phyloP scores from a whole-genome alignment of 2,888 invertebrate species.

The Nomada lathburiana region DNA sequence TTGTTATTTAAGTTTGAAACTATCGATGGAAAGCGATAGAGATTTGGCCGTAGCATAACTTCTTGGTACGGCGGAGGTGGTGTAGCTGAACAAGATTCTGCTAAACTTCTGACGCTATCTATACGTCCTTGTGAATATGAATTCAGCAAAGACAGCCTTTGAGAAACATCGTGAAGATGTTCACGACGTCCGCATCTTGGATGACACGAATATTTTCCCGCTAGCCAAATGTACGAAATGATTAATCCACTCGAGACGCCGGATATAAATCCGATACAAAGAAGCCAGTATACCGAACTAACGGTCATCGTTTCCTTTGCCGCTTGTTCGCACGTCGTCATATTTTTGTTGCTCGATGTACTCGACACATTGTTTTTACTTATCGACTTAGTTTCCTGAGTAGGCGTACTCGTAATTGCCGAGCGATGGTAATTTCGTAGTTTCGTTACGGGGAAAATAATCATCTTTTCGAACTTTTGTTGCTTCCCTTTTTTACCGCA shows the following conservation, averaged over 20 bases:
- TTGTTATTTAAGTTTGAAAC: conserved; percentile 47
- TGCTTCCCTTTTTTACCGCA: conserved; percentile 53
- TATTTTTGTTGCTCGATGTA: not conserved
- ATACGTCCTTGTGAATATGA: conserved; percentile 57
- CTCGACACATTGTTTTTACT: not conserved
- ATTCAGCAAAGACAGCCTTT: conserved; percentile 75
- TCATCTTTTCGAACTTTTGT: conserved; percentile 75
- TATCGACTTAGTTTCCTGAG: not conserved
- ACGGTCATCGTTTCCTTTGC: not conserved
- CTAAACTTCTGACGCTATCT: conserved; percentile 43
- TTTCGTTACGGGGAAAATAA: conserved; percentile 48
- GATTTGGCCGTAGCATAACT: conserved; percentile 74
- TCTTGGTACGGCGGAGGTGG: conserved; percentile 82
- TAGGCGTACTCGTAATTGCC: conserved; percentile 27
- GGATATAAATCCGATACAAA: conserved; percentile 76
- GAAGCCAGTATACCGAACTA: conserved; percentile 73
- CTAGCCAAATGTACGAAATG: conserved; percentile 75
- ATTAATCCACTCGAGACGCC: conserved; percentile 75
- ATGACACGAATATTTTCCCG: conserved; percentile 62
- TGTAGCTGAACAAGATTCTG: conserved; percentile 77
- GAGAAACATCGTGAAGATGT: conserved; percentile 46
- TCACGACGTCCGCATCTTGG: conserved; percentile 2
- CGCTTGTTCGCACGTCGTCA: not conserved
- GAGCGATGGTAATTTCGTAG: conserved; percentile 29
- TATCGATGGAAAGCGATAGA: conserved; percentile 60